Conservation (phyloP, 2,797 vertebrate species). For the Sylvia borin region DNA sequence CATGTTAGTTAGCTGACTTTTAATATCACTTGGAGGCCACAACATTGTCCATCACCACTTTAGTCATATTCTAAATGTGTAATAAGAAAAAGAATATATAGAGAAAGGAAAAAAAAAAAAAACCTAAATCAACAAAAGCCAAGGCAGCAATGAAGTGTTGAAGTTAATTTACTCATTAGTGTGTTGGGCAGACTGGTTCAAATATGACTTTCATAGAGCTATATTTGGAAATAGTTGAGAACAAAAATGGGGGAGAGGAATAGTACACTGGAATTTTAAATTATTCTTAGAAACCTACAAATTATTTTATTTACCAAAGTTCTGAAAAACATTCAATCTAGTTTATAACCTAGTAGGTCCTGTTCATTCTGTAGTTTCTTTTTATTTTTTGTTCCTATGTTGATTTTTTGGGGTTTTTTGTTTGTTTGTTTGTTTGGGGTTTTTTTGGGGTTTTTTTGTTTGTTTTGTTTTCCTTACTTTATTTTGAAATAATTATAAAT, state of each 20-base stretch:
- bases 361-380: background rate
- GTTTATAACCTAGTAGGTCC: background rate
- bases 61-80: background rate
- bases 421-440: no score
- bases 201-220: background rate
- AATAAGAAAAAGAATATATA: background rate
- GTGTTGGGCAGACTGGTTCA: background rate
- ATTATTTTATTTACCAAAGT: background rate
- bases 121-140: background rate
- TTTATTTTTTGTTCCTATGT: fast-evolving
- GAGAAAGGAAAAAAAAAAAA: background rate
- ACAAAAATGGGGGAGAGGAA: fast-evolving
- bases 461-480: background rate
- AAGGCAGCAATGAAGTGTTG: background rate
- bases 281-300: background rate
- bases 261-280: background rate
- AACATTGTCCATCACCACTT: background rate
- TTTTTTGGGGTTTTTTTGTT: background rate
- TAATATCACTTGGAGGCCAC: background rate
- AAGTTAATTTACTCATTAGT: background rate
- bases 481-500: background rate
- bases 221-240: background rate
- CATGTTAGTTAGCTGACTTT: background rate
- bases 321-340: background rate
- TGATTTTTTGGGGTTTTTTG: background rate